Conservation (phyloP, 64 coral and sea anemone species). For the Montipora sp. region DNA sequence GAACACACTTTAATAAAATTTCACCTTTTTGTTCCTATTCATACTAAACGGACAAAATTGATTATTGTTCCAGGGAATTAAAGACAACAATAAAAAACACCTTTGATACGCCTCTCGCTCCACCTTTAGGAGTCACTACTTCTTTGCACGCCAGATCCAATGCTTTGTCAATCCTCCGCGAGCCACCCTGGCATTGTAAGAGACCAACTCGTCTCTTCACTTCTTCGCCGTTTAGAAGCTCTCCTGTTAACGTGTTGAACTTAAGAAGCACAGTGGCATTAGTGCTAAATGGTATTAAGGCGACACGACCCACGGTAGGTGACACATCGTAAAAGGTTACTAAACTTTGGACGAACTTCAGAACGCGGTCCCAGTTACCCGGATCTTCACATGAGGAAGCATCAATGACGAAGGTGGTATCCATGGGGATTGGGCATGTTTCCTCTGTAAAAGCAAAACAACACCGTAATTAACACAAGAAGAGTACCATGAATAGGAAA, state of each 20-base stretch:
- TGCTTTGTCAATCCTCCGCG: conserved; percentile 66
- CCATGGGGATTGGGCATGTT: conserved; percentile 24
- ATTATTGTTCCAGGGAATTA: background rate
- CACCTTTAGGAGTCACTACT: conserved; percentile 30
- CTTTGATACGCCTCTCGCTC: conserved; percentile 53
- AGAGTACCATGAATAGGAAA: too few species aligned
- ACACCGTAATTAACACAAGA: too few species aligned
- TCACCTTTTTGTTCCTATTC: too few species aligned
- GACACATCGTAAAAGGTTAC: conserved; percentile 16
- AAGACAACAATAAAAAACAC: background rate
- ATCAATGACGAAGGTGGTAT: conserved; percentile 9
- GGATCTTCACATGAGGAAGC: background rate
- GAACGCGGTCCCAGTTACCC: background rate
- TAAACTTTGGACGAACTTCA: background rate
- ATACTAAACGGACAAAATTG: too few species aligned
- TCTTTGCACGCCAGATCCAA: conserved; percentile 52
- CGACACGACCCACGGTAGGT: conserved; percentile 20
- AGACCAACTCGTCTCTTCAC: conserved; percentile 19
- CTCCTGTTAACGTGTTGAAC: conserved; percentile 48
- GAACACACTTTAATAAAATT: too few species aligned
- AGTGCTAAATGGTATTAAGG: conserved; percentile 25
- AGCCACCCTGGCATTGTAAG: conserved; percentile 49
- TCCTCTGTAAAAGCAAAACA: background rate
- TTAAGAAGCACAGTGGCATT: conserved; percentile 35
- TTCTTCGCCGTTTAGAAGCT: conserved; percentile 27